phyloP scores from a whole-genome alignment of 2,113 vertebrate species.

The Burhinus bistriatus region DNA sequence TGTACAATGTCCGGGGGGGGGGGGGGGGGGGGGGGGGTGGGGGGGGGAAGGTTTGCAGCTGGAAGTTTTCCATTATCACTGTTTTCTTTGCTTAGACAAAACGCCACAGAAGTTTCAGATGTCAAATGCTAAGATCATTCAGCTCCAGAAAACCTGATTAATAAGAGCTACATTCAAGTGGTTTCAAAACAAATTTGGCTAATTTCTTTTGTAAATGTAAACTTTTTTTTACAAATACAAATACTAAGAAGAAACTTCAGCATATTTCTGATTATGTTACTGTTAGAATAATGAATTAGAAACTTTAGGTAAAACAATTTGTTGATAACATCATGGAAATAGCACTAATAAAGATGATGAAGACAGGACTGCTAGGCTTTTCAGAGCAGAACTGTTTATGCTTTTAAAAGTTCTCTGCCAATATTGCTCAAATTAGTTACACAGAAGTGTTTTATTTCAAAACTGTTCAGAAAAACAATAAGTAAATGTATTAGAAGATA shows the following conservation, averaged over 20 bases:
- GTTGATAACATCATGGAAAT: neutral
- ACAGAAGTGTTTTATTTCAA: neutral
- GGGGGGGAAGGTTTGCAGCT: slow-evolving; percentile 70
- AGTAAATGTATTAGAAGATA: neutral
- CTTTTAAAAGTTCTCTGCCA: neutral
- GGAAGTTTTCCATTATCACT: slow-evolving; percentile 71
- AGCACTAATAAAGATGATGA: neutral
- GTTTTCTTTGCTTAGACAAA: slow-evolving; percentile 71
- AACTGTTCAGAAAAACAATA: neutral
- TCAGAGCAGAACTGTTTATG: neutral
- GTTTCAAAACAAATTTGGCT: neutral
- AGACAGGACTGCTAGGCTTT: neutral
- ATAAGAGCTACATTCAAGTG: neutral
- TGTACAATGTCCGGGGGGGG: slow-evolving; percentile 48
- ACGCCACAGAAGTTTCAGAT: slow-evolving; percentile 62
- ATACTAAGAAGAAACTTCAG: neutral
- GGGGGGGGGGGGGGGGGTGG: too few relatives aligned
- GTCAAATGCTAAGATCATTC: slow-evolving; percentile 57
- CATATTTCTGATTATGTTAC: neutral
- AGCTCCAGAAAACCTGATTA: slow-evolving; percentile 43
- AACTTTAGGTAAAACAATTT: neutral
- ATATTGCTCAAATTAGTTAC: neutral
- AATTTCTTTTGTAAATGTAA: slow-evolving; percentile 29
- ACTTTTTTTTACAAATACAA: neutral
- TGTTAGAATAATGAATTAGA: neutral